These are phyloP conservation scores for Cinclus cinclus DNA, from an alignment of 2,113 vertebrate species.

Conservation along the genomic window DNA sequence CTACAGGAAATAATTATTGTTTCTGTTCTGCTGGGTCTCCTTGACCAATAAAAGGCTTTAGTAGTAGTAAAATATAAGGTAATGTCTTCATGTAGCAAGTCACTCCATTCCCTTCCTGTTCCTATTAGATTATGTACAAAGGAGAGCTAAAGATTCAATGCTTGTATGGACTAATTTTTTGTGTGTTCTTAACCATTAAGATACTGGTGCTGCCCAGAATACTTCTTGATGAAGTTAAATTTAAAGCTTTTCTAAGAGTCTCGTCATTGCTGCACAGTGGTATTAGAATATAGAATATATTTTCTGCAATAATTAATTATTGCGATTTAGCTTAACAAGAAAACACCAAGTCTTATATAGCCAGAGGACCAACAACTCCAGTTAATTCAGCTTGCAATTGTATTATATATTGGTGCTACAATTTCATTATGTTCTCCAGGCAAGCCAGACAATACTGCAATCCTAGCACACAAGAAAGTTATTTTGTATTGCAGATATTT, in stretches of 20 bases:
- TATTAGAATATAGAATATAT: not conserved
- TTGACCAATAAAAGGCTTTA: not conserved
- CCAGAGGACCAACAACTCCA: not conserved
- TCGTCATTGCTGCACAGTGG: not conserved
- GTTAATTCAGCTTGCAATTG: not conserved
- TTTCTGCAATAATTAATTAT: not conserved
- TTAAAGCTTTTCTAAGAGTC: not conserved
- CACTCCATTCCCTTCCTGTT: not conserved
- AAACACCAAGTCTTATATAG: not conserved
- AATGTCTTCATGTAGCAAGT: not conserved
- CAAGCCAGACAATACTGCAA: not conserved
- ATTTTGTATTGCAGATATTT: not conserved
- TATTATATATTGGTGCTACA: not conserved
- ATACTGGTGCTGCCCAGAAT: not conserved
- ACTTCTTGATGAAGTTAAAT: not conserved
- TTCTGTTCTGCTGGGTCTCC: not conserved
- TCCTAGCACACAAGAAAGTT: not conserved
- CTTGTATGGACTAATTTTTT: not conserved
- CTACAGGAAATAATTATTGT: not conserved
- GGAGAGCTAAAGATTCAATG: not conserved
- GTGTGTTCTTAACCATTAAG: not conserved
- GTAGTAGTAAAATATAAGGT: not conserved
- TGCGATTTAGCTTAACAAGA: not conserved
- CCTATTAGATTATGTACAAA: not conserved
- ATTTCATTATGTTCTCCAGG: not conserved